Base-by-base conservation (phyloP, 2,888 invertebrate genomes). In the Allygus modestus region DNA sequence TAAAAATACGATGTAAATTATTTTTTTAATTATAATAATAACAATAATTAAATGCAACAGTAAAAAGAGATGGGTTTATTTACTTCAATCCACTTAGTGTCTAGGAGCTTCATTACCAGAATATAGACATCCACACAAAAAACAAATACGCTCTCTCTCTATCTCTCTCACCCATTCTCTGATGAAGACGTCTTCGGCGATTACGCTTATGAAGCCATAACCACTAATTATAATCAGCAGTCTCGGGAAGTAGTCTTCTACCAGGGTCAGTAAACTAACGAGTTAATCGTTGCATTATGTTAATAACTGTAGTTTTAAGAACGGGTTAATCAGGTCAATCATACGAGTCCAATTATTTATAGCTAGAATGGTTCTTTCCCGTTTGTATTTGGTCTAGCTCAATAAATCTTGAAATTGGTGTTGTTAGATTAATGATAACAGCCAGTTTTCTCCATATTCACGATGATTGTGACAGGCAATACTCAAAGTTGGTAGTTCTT, bases 181-280 rank as follows among this genome's bases (percentile, higher is more conserved):
- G 65, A 65, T 65, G 65, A 65, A 65, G 65, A 65, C 65, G 15
- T 65, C 65, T 28, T 28, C 5, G 28, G 15, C 28, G 31, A 65
- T 65, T 65, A 65, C 1, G 65, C 28, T 65, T 65, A 65, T 65
- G 65, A 28, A 28, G 65, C 31, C 28, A 28, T 65, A 65, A 65
- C 65, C 65, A 17, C 65, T 31, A 65, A 28, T 65, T 65, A 65
- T 65, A 65, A 65, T 65, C 31, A 65, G 4, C 17, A 58, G n/a
- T n/a, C 51, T 51, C 1, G 15, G 26, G 65, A 54, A 65, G 65
- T 58, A 15, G 65, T 17, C 31, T 0, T 5, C 54, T 20, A 20
- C 31, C 28, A 65, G 65, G 65, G 28, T 28, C 28, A 65, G 28
- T 65, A 65, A 65, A 31, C 65, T 20, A 28, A 1, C 65, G 15